These are phyloP conservation scores for Serripes groenlandicus DNA, from an alignment of 2,888 invertebrate genomes.

Conservation along the genomic window DNA sequence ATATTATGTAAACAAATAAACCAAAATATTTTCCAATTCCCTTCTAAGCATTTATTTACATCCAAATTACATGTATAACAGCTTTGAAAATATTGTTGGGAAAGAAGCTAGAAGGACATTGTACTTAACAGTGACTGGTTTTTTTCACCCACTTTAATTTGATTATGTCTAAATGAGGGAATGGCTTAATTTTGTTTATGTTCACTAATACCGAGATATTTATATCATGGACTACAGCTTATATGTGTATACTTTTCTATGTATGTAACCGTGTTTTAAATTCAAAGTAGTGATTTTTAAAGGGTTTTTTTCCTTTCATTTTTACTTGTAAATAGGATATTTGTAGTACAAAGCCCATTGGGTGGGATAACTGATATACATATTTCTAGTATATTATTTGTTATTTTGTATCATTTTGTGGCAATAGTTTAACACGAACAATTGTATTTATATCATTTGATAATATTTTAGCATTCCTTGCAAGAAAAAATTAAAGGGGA, in stretches of 20 bases:
- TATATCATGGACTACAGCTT: no score
- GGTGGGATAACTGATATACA: slow-evolving; percentile 14
- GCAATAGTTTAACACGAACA: slow-evolving; percentile 16
- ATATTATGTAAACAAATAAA: no score
- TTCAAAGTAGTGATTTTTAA: slow-evolving; percentile 5
- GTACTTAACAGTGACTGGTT: no score
- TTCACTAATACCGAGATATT: no score
- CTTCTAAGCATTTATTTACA: no score
- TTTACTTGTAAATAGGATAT: not conserved
- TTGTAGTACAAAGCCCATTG: not conserved
- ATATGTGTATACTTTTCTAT: not conserved
- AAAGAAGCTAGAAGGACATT: no score
- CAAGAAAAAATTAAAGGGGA: not conserved
- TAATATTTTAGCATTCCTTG: slow-evolving; percentile 23
- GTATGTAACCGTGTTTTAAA: not conserved
- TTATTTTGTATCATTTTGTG: slow-evolving; percentile 22
- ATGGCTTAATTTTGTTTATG: no score
- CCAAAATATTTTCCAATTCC: no score
- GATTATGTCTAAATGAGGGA: no score
- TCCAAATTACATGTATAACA: no score
- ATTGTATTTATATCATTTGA: slow-evolving; percentile 22
- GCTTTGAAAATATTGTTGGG: no score
- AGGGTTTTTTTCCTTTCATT: not conserved
- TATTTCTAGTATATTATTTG: slow-evolving; percentile 17
- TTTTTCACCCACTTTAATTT: no score